Evolutionary conservation across 2,797 vertebrate species (phyloP).

Genomic region (Margarornis squamiger): DNA sequence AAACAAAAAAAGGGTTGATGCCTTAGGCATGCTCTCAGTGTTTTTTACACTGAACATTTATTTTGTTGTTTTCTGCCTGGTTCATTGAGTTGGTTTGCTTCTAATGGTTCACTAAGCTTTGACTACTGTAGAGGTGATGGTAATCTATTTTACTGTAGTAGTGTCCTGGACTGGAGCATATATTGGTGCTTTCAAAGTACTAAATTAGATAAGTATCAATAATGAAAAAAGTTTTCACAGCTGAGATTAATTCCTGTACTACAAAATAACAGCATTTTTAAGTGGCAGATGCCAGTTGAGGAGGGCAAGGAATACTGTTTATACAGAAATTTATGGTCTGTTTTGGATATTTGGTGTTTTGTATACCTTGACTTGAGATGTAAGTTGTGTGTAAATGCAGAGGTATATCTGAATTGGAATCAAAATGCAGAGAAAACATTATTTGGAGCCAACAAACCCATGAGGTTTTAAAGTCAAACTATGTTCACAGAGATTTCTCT

Average conservation of each 20-base stretch:
- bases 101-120: conserved; percentile 21
- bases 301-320: not conserved
- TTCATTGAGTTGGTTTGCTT: conserved; percentile 29
- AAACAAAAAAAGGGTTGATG: not conserved
- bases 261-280: not conserved
- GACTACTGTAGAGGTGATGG: not conserved
- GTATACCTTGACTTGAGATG: not conserved
- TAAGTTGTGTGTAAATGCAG: not conserved
- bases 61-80: not conserved
- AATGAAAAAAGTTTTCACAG: not conserved
- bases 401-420: not conserved
- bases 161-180: not conserved
- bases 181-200: not conserved
- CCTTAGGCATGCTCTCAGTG: conserved; percentile 11
- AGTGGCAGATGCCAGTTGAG: not conserved
- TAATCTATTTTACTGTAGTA: not conserved
- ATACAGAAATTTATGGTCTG: not conserved
- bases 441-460: not conserved
- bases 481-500: not conserved
- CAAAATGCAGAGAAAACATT: not conserved
- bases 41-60: not conserved
- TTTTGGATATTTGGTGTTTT: not conserved
- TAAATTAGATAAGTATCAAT: not conserved
- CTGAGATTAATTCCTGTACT: not conserved
- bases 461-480: not conserved